Percentiles rank a stretch among this genome's conserved stretches.
Conservation (phyloP, 2,113 vertebrate species). For the Gobio gobio region DNA sequence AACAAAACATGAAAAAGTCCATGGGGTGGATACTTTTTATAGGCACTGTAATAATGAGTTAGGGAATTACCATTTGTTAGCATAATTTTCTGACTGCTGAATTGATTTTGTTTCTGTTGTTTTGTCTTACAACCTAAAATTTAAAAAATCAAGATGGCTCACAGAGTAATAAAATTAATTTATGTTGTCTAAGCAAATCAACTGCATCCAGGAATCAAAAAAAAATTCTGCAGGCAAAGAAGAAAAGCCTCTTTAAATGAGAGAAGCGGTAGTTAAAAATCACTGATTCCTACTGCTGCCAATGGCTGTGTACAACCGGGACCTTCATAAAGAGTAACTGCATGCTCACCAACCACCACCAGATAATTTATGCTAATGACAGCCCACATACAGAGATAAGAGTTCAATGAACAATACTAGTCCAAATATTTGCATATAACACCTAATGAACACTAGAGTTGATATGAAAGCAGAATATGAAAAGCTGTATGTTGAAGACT, state of each 20-base stretch:
- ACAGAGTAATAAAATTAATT: background rate
- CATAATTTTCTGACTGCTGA: background rate
- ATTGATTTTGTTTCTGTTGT: background rate
- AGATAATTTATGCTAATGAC: conserved; percentile 13
- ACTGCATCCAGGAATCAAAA: conserved; percentile 26
- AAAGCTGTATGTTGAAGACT: background rate
- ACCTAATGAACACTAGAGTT: background rate
- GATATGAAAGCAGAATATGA: background rate
- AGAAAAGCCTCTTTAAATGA: background rate
- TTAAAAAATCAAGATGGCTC: conserved; percentile 5
- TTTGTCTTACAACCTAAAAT: background rate
- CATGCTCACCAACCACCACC: background rate
- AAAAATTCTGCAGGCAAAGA: background rate
- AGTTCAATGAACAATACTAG: background rate
- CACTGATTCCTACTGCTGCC: background rate
- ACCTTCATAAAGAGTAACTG: conserved; percentile 19
- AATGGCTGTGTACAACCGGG: background rate
- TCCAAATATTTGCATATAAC: conserved; percentile 12
- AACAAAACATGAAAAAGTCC: background rate
- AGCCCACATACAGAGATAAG: conserved; percentile 10
- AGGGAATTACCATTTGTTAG: background rate
- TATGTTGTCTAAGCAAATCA: conserved; percentile 20
- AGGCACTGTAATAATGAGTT: background rate
- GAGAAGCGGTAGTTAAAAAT: conserved; percentile 20
- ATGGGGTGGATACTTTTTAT: background rate